A percentile compares a stretch with the other conserved stretches of the same genome.
phyloP scores from a whole-genome alignment of 2,888 invertebrate genomes.

The Lapara coniferarum region DNA sequence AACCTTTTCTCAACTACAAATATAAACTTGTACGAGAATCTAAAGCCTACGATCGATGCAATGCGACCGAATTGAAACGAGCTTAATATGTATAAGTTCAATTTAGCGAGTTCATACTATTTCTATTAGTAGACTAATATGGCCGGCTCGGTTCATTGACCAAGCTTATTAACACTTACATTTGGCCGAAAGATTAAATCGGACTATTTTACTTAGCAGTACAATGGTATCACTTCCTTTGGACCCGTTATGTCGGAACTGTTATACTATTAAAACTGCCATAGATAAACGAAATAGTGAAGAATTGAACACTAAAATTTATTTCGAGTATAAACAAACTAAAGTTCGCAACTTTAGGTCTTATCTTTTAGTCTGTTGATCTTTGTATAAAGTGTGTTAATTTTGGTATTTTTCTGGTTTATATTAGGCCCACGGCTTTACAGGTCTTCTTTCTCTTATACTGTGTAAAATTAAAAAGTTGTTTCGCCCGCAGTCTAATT shows the following conservation, averaged over 20 bases:
- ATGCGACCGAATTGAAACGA: neutral
- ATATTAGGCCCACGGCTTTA: too few species aligned
- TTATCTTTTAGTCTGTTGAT: too few species aligned
- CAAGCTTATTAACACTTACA: constrained; percentile 18
- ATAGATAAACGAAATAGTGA: neutral
- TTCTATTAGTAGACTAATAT: neutral
- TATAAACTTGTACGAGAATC: neutral
- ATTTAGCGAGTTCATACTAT: neutral
- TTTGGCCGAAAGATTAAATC: constrained; percentile 14
- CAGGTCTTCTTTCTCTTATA: too few species aligned
- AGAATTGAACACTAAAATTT: neutral
- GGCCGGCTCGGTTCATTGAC: neutral
- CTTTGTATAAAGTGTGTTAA: too few species aligned
- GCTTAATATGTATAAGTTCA: neutral
- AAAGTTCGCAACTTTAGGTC: too few species aligned
- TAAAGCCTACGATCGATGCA: constrained; percentile 4
- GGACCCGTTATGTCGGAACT: constrained; percentile 6
- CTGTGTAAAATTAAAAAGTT: too few species aligned
- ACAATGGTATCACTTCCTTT: constrained; percentile 20
- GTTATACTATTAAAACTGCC: constrained; percentile 7
- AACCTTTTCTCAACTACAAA: constrained; percentile 2
- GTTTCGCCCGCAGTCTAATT: too few species aligned
- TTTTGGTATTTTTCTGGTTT: too few species aligned
- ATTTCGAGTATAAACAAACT: too few species aligned
- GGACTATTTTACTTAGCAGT: constrained; percentile 10